These are phyloP conservation scores for Canis aureus DNA, from an alignment of 2,113 vertebrate genomes.

Conservation along the genomic window DNA sequence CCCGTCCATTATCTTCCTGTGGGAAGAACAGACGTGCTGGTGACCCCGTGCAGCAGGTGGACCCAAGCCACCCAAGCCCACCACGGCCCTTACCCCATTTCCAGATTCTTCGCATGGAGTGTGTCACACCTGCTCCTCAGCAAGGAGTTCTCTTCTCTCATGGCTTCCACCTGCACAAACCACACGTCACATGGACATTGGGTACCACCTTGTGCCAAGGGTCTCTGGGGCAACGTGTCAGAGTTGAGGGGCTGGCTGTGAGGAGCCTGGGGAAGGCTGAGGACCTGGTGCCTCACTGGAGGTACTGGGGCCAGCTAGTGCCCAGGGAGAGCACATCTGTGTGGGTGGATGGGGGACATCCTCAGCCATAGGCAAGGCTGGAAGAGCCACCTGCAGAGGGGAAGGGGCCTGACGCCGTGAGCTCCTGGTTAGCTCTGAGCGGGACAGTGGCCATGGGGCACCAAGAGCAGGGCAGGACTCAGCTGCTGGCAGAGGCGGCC, in stretches of 20 bases:
- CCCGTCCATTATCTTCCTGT: conserved; percentile 92
- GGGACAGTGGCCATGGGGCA: neutral
- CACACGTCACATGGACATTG: rapidly evolving
- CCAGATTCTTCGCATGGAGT: conserved; percentile 86
- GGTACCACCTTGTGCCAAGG: rapidly evolving
- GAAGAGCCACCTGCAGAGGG: no score
- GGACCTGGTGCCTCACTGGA: neutral
- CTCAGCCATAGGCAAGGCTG: rapidly evolving
- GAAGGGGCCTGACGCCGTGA: rapidly evolving
- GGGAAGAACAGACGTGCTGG: rapidly evolving
- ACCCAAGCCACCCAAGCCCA: rapidly evolving
- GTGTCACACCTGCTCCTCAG: conserved; percentile 88
- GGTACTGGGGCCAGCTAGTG: neutral
- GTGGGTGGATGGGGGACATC: neutral
- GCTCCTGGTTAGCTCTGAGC: neutral
- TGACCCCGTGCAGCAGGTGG: rapidly evolving
- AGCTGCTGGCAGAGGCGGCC: rapidly evolving
- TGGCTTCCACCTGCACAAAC: conserved; percentile 85
- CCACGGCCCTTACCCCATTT: conserved; percentile 90
- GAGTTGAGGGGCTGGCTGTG: neutral
- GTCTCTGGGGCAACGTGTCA: neutral
- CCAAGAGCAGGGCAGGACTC: neutral
- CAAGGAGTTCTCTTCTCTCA: conserved; percentile 82
- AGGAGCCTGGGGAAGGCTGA: neutral
- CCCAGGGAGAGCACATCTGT: neutral